Evolutionary conservation across 2,888 invertebrate species (phyloP).

Genomic region (Dolichomitus sp.): DNA sequence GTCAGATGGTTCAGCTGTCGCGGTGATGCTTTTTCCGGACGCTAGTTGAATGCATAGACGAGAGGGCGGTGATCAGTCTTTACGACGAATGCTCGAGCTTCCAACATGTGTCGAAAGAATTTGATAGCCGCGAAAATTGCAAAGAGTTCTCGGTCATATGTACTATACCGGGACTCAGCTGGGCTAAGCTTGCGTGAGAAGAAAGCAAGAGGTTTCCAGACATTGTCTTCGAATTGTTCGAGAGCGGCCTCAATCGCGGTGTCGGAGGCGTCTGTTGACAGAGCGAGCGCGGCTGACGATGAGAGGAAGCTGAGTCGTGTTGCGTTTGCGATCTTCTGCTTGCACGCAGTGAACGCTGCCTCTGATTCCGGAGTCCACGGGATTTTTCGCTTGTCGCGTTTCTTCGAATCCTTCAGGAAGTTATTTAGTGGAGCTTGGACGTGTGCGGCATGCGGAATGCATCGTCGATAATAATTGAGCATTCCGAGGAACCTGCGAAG

Average conservation of each 20-base stretch:
- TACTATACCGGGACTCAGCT: slow-evolving; percentile 37
- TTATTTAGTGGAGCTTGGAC: slow-evolving; percentile 48
- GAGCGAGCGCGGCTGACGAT: neutral
- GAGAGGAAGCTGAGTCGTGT: neutral
- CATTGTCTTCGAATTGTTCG: slow-evolving; percentile 14
- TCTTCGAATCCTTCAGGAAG: slow-evolving; percentile 34
- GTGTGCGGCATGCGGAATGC: slow-evolving; percentile 45
- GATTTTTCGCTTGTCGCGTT: slow-evolving; percentile 51
- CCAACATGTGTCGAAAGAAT: slow-evolving; percentile 44
- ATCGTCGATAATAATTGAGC: slow-evolving; percentile 59
- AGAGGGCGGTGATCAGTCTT: slow-evolving; percentile 61
- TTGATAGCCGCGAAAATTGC: slow-evolving; percentile 47
- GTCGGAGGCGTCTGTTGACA: slow-evolving; percentile 41
- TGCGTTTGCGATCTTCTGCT: neutral
- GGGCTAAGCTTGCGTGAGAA: slow-evolving; percentile 42
- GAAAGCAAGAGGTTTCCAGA: slow-evolving; percentile 38
- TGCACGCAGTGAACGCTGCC: slow-evolving; percentile 6
- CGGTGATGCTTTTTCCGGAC: slow-evolving; percentile 26
- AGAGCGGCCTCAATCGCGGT: slow-evolving; percentile 17
- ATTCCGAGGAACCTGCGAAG: slow-evolving; percentile 62
- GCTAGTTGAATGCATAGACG: slow-evolving; percentile 30
- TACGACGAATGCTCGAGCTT: slow-evolving; percentile 43
- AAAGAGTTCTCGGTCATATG: slow-evolving; percentile 49
- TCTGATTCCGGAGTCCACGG: slow-evolving; percentile 36
- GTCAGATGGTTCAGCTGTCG: slow-evolving; percentile 5